Conservation (phyloP, 2,797 vertebrate genomes). For the Anisognathus igniventris region DNA sequence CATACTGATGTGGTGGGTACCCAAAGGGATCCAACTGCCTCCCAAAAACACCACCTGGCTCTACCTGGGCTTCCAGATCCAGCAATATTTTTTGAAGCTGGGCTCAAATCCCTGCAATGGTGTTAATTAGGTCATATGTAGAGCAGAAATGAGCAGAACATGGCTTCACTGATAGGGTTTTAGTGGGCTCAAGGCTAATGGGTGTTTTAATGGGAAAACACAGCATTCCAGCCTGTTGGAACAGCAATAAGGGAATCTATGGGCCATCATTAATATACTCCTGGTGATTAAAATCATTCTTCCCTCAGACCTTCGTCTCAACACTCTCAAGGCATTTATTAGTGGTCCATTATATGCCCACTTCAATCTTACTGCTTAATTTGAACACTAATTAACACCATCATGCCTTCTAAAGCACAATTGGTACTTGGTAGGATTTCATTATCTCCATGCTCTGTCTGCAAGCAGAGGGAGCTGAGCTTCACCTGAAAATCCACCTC, state of each 20-base stretch:
- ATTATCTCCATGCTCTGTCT: conserved; percentile 20
- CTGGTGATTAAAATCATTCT: conserved; percentile 72
- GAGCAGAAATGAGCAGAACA: conserved; percentile 4
- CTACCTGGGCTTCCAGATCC: not conserved
- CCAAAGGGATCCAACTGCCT: fast-evolving
- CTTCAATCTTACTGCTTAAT: conserved; percentile 54
- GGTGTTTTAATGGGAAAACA: conserved; percentile 71
- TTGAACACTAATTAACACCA: conserved; percentile 60
- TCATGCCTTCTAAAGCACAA: conserved; percentile 30
- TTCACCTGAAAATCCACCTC: not conserved
- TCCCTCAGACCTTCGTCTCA: conserved; percentile 43
- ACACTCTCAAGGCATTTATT: conserved; percentile 50
- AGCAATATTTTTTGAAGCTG: not conserved
- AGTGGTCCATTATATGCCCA: conserved; percentile 38
- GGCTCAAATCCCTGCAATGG: not conserved
- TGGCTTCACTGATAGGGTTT: conserved; percentile 44
- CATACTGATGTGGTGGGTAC: not conserved
- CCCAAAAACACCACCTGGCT: not conserved
- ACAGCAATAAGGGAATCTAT: conserved; percentile 68
- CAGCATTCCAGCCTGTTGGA: conserved; percentile 64
- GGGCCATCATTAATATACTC: conserved; percentile 68
- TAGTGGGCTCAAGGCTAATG: conserved; percentile 67
- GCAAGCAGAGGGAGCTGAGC: not conserved
- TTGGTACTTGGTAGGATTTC: conserved; percentile 29
- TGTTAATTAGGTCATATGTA: not conserved